Evolutionary conservation across 2,797 vertebrate genomes (phyloP).

Genomic region (Lacerta bilineata): DNA sequence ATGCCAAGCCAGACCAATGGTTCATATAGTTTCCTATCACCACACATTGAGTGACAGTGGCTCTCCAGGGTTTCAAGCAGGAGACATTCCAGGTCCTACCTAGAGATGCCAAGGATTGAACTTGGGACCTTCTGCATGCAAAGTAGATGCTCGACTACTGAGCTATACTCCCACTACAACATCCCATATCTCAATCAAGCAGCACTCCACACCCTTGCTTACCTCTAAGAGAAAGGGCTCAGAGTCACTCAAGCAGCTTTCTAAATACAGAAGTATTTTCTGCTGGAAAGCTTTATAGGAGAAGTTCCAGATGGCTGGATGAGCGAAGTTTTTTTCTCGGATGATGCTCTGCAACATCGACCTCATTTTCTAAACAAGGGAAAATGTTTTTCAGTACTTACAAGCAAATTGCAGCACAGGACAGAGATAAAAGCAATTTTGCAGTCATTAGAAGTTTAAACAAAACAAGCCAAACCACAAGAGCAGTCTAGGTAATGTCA

Average conservation of each 20-base stretch:
- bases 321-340: slow-evolving; percentile 75
- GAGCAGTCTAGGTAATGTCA: too few species aligned
- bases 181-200: background rate
- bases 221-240: slow-evolving; percentile 80
- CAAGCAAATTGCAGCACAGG: background rate
- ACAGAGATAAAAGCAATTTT: background rate
- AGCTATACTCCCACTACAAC: too few species aligned
- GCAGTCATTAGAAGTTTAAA: background rate
- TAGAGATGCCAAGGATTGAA: too few species aligned
- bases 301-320: slow-evolving; percentile 80
- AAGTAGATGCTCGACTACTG: too few species aligned
- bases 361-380: slow-evolving; percentile 73
- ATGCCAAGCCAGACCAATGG: too few species aligned
- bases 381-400: background rate
- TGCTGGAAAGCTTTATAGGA: slow-evolving; percentile 80
- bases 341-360: slow-evolving; percentile 75
- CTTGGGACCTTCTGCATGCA: too few species aligned
- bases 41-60: too few species aligned
- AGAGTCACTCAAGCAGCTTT: slow-evolving; percentile 70
- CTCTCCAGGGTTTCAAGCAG: too few species aligned
- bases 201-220: background rate
- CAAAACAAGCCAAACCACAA: background rate
- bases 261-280: slow-evolving; percentile 75
- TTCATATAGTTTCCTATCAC: too few species aligned
- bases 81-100: too few species aligned